A percentile compares a stretch with the other conserved stretches of the same genome.
Evolutionary conservation across 2,888 invertebrate species (phyloP).

Genomic region (Silvanus unidentatus): DNA sequence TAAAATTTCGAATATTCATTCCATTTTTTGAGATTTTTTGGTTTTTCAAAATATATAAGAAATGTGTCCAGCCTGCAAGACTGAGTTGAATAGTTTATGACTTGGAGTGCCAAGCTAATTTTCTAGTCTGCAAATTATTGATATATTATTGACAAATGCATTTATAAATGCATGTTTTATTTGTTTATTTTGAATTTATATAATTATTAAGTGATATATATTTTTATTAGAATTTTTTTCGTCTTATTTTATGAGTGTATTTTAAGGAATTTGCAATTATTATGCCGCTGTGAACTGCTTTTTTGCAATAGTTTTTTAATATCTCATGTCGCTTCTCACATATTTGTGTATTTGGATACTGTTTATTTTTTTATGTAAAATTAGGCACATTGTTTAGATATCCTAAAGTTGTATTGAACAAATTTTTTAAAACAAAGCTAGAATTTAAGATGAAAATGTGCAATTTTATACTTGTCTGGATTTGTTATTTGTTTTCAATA

Average conservation of each 20-base stretch:
- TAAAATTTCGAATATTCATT: conserved; percentile 2
- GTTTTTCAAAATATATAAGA: conserved; percentile 5
- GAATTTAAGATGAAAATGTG: too few relatives aligned
- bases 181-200: conserved; percentile 24
- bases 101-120: conserved; percentile 38
- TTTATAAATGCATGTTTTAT: conserved; percentile 5
- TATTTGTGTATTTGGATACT: background rate
- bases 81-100: conserved; percentile 29
- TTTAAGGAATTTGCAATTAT: background rate
- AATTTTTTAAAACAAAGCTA: conserved; percentile 8
- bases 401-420: conserved; percentile 14
- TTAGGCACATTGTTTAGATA: conserved; percentile 14
- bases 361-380: conserved; percentile 11
- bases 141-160: conserved; percentile 9
- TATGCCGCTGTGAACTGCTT: too few relatives aligned
- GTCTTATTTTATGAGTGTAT: background rate
- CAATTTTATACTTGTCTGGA: conserved; percentile 5
- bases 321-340: too few relatives aligned
- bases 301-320: too few relatives aligned
- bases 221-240: conserved; percentile 20
- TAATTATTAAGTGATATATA: conserved; percentile 28
- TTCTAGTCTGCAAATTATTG: conserved; percentile 42
- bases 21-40: conserved; percentile 6
- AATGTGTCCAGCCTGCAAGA: conserved; percentile 25
- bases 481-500: conserved; percentile 9